phyloP scores from a whole-genome alignment of 2,797 vertebrate genomes.

The Platalea minor region DNA sequence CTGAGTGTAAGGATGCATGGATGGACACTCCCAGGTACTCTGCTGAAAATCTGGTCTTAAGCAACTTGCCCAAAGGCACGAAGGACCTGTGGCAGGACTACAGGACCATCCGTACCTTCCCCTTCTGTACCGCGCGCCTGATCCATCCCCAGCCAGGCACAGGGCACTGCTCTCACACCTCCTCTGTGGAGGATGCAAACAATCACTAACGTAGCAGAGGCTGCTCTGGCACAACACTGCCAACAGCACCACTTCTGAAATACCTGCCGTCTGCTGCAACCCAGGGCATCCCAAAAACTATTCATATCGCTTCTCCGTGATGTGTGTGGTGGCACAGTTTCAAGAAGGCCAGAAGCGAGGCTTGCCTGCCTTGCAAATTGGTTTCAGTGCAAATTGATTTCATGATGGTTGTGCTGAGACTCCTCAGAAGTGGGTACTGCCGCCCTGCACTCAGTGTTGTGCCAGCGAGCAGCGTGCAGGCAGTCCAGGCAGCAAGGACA shows the following conservation, averaged over 20 bases:
- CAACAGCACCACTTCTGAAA: neutral
- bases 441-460: neutral
- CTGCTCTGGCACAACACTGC: neutral
- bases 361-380: neutral
- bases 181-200: neutral
- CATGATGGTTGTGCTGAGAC: fast-evolving
- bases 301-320: fast-evolving
- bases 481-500: neutral
- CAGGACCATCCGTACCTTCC: neutral
- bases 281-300: neutral
- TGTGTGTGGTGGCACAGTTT: fast-evolving
- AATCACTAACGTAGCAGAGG: neutral
- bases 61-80: fast-evolving
- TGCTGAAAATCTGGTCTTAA: neutral
- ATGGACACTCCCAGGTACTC: neutral
- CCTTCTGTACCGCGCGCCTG: neutral
- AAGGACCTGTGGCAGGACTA: neutral
- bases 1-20: fast-evolving
- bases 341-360: neutral
- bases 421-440: fast-evolving
- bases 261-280: neutral
- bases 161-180: neutral
- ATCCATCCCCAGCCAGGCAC: neutral
- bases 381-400: neutral
- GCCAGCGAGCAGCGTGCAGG: neutral